Evolutionary conservation across 53 echinoderm and acorn worm species (phyloP).

Genomic region (Temnopleurus reevesii): DNA sequence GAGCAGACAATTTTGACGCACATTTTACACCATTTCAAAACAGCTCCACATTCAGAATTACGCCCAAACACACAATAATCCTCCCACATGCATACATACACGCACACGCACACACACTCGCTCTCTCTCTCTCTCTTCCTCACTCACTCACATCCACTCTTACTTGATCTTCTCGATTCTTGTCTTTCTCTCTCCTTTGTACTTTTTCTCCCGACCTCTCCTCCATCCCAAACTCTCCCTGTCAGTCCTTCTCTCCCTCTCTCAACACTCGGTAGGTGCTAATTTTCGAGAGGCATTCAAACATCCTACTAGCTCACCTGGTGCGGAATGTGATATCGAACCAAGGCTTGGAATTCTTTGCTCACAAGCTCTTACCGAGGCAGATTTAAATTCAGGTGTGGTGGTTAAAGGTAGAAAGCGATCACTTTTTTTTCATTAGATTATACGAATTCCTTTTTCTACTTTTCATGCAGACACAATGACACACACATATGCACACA

Average conservation of each 20-base stretch:
- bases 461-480: not conserved
- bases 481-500: not conserved
- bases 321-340: slow-evolving; percentile 23
- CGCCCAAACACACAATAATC: not conserved
- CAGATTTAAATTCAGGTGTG: slow-evolving; percentile 15
- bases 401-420: not conserved
- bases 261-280: slow-evolving; percentile 11
- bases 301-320: slow-evolving; percentile 22
- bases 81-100: not conserved
- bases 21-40: too few species aligned
- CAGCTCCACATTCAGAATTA: too few species aligned
- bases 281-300: slow-evolving; percentile 27
- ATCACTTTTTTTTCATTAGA: too few species aligned
- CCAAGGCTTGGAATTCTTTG: not conserved
- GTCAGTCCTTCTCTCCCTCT: not conserved
- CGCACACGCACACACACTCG: not conserved
- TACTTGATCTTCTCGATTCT: not conserved
- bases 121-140: not conserved
- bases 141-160: not conserved
- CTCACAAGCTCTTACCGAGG: slow-evolving; percentile 3
- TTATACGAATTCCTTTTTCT: too few species aligned
- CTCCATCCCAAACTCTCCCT: not conserved
- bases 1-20: too few species aligned
- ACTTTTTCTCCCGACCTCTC: too few species aligned
- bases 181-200: not conserved